Percentiles rank a stretch among this genome's conserved stretches.
Conservation (phyloP, 2,797 vertebrate genomes). For the Acomys russatus region DNA sequence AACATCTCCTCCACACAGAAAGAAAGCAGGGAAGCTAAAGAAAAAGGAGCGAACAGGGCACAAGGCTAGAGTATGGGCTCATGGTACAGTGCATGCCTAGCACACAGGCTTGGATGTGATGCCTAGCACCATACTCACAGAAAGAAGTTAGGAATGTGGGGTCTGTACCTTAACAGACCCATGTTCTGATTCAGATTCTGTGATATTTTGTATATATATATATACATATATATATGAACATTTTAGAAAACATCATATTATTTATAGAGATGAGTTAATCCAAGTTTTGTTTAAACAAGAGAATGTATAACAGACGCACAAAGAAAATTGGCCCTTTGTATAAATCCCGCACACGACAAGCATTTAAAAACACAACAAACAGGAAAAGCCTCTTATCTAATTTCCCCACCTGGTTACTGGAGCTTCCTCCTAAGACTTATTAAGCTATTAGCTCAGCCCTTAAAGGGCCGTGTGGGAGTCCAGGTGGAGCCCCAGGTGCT, state of each 20-base stretch:
- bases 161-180: background rate
- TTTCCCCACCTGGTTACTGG: constrained; percentile 59
- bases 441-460: constrained; percentile 59
- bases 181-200: background rate
- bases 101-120: background rate
- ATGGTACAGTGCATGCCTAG: background rate
- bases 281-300: constrained; percentile 30
- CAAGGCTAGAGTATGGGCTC: no score
- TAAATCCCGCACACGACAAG: constrained; percentile 27
- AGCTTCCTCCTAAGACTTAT: constrained; percentile 20
- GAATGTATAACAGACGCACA: background rate
- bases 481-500: background rate
- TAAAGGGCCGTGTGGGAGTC: constrained; percentile 23
- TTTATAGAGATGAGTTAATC: constrained; percentile 3
- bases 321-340: background rate
- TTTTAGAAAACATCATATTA: background rate
- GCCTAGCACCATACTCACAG: no score
- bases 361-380: constrained; percentile 26
- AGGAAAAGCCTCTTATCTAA: background rate
- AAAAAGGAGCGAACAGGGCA: background rate
- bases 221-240: background rate
- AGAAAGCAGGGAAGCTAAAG: background rate
- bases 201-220: background rate
- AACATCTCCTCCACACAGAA: constrained; percentile 29
- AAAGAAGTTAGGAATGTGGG: background rate